phyloP scores from a whole-genome alignment of 2,888 invertebrate species.

The Autographa pulchrina region DNA sequence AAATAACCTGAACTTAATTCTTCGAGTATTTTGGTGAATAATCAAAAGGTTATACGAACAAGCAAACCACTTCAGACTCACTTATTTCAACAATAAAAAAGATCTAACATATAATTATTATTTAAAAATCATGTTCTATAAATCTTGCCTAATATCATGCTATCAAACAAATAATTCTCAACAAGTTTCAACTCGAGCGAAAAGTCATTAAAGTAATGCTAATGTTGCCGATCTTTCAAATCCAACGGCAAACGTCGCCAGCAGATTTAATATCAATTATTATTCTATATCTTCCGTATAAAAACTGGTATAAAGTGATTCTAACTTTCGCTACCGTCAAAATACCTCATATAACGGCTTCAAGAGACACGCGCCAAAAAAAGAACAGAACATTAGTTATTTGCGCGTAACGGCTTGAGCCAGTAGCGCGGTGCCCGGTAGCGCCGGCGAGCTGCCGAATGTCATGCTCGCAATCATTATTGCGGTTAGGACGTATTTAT shows the following conservation, averaged over 20 bases:
- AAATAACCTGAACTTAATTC: background rate
- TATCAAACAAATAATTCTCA: conserved; percentile 38
- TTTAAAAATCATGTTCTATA: conserved; percentile 35
- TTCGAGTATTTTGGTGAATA: background rate
- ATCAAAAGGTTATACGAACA: conserved; percentile 8
- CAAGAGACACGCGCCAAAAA: conserved; percentile 87
- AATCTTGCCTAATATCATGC: conserved; percentile 41
- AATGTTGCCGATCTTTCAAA: conserved; percentile 49
- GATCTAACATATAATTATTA: conserved; percentile 42
- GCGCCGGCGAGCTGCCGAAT: conserved; percentile 78
- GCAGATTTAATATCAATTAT: conserved; percentile 61
- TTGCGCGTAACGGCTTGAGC: conserved; percentile 84
- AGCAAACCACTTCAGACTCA: conserved; percentile 28
- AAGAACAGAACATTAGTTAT: conserved; percentile 79
- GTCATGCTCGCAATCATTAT: conserved; percentile 76
- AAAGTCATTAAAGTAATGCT: conserved; percentile 41
- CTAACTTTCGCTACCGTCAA: conserved; percentile 86
- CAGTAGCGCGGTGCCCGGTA: conserved; percentile 76
- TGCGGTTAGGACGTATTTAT: conserved; percentile 60
- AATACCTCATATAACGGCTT: conserved; percentile 83
- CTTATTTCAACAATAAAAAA: conserved; percentile 37
- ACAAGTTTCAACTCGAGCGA: conserved; percentile 34
- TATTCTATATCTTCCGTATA: conserved; percentile 61
- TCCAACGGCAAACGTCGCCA: conserved; percentile 52
- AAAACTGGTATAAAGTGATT: conserved; percentile 77